Conservation (phyloP, 2,888 invertebrate genomes). For the Tineola bisselliella region DNA sequence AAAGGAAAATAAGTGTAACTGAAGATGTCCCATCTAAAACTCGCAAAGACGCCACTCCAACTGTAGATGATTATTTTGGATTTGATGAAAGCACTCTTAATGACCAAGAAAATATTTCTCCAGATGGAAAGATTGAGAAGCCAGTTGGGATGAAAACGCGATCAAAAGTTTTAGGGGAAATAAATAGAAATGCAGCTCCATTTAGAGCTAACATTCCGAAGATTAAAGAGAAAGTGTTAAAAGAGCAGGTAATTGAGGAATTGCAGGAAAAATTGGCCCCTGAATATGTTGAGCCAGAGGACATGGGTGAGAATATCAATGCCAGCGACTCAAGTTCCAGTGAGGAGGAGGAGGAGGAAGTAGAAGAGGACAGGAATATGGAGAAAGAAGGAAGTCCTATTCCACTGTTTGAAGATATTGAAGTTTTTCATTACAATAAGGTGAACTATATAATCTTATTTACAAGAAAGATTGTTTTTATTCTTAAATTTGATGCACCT, state of each 20-base stretch:
- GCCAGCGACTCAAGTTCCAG: conserved; percentile 17
- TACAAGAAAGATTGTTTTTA: too few relatives aligned
- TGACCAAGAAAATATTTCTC: conserved; percentile 50
- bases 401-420: conserved; percentile 58
- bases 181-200: conserved; percentile 24
- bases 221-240: background rate
- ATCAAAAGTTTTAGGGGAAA: conserved; percentile 18
- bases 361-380: background rate
- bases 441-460: too few relatives aligned
- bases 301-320: conserved; percentile 20
- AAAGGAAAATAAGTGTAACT: conserved; percentile 19
- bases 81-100: conserved; percentile 51
- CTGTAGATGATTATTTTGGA: conserved; percentile 44
- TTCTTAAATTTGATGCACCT: too few relatives aligned
- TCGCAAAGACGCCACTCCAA: conserved; percentile 19
- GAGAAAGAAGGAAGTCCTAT: conserved; percentile 40
- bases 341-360: conserved; percentile 14
- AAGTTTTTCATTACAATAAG: conserved; percentile 50
- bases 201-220: conserved; percentile 32
- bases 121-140: conserved; percentile 29
- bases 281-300: background rate
- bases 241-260: background rate
- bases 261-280: background rate
- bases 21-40: conserved; percentile 22
- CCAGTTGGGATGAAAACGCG: conserved; percentile 29